phyloP scores from a whole-genome alignment of 2,797 vertebrate species.

The Labeo calbasu region DNA sequence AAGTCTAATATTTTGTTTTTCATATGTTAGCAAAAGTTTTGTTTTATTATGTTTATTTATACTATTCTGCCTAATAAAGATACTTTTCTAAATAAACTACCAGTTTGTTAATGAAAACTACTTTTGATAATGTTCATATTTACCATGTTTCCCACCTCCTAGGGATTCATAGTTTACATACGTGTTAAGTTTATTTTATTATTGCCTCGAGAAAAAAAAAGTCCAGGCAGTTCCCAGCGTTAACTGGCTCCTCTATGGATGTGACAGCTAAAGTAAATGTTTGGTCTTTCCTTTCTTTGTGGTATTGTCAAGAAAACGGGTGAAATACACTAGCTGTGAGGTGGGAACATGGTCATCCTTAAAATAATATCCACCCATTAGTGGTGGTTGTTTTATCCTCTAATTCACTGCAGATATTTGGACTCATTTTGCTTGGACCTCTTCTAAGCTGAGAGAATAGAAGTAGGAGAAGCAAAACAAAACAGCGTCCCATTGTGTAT shows the following conservation, averaged over 20 bases:
- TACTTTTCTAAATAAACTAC: constrained; percentile 63
- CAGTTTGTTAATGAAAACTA: constrained; percentile 24
- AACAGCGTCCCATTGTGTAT: constrained; percentile 64
- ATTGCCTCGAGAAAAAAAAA: background rate
- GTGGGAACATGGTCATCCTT: constrained; percentile 42
- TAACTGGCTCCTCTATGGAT: constrained; percentile 28
- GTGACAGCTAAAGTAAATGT: constrained; percentile 42
- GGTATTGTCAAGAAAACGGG: constrained; percentile 36
- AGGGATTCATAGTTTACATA: constrained; percentile 14
- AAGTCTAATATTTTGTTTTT: constrained; percentile 54
- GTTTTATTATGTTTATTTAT: constrained; percentile 72
- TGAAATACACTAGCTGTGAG: constrained; percentile 28
- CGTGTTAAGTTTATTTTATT: constrained; percentile 6
- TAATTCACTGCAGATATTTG: constrained; percentile 65
- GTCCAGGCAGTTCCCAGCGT: constrained; percentile 21
- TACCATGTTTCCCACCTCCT: background rate
- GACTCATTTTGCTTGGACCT: constrained; percentile 56
- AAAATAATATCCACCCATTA: constrained; percentile 35
- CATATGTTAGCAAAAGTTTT: constrained; percentile 62
- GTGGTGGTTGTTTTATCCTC: constrained; percentile 21
- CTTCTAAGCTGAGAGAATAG: constrained; percentile 3
- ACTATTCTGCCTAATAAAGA: constrained; percentile 66
- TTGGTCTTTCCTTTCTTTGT: constrained; percentile 33
- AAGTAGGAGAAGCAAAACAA: constrained; percentile 41
- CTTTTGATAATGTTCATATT: background rate